Base-by-base conservation (phyloP, 2,888 invertebrate genomes). In the Pristionchus fissidentatus region DNA sequence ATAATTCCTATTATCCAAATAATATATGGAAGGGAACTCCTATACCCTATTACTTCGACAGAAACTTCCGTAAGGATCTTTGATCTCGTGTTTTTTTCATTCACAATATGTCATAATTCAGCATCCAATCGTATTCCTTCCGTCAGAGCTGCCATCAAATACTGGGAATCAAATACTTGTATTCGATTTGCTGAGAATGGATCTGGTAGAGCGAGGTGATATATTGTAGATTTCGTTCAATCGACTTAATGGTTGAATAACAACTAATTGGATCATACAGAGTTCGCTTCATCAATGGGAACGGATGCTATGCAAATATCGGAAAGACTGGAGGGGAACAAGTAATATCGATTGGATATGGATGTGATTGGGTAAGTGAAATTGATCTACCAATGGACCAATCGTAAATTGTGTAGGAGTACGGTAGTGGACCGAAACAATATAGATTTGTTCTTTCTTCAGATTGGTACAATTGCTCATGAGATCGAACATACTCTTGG, bases 381-480 rank as follows among this genome's bases (percentile, higher is more conserved):
- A 41, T 41, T 38, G 43, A 10, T 7, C 4, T 41, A 5, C 8
- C n/a, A 4, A 55, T 55, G 7, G 15, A 15, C 22, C 46, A 46
- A 46, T 46, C 55, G 4, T 7, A 55, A n/a, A n/a, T n/a, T n/a
- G 55, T 55, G 55, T 13, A n/a, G 10, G 55, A 55, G 52, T 22
- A 52, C 22, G 52, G 35, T 8, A 8, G 43, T 4, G 41, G 73
- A 19, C 10, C 15, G 49, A 49, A 22, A 19, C 41, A 26, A 8
- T 19, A 41, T 19, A 32, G 49, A 19, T 81, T 41, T 3, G 22
- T 26, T 2, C 15, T 77, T 13, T 29, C 13, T 5, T 79, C 57
- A 83, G 83, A 83, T 83, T 22, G 83, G 83, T 0, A 83, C 73
- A 8, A 73, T 83, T 73, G 83, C 83, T 46, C 83, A 83, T 55